These are phyloP conservation scores for Meandrusa payeni DNA, from an alignment of 2,888 invertebrate genomes.

Conservation along the genomic window DNA sequence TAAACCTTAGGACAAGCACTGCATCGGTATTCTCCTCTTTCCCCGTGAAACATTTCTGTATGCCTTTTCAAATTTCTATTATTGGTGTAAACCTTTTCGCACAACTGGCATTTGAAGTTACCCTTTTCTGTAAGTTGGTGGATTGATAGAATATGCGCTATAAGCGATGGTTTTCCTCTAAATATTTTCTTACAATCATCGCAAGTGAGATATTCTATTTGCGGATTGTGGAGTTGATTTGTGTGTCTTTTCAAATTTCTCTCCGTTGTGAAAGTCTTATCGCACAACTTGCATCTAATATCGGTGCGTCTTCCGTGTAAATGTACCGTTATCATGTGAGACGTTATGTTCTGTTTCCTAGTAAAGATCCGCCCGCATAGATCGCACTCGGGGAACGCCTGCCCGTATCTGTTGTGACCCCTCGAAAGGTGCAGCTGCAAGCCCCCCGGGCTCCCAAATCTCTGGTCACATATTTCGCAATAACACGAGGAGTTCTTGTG, in stretches of 20 bases:
- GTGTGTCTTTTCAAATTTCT: constrained; percentile 56
- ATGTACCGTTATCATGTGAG: constrained; percentile 63
- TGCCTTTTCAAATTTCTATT: constrained; percentile 56
- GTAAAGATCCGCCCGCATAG: constrained; percentile 60
- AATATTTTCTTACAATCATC: constrained; percentile 51
- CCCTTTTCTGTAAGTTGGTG: constrained; percentile 39
- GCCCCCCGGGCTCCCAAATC: constrained; percentile 52
- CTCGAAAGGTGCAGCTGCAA: constrained; percentile 47
- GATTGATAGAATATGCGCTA: constrained; percentile 48
- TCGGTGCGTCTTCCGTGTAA: constrained; percentile 44
- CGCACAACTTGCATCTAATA: constrained; percentile 47
- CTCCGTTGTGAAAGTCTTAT: constrained; percentile 52
- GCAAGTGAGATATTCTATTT: constrained; percentile 51
- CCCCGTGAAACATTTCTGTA: constrained; percentile 53
- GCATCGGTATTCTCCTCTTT: constrained; percentile 50
- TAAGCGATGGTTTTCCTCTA: constrained; percentile 48
- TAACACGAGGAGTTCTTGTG: constrained; percentile 49
- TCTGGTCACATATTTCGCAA: constrained; percentile 54
- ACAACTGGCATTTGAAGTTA: constrained; percentile 45
- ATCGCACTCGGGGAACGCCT: constrained; percentile 61
- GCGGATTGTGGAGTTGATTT: constrained; percentile 54
- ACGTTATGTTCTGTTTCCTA: constrained; percentile 60
- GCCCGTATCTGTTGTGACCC: constrained; percentile 53
- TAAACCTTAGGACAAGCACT: constrained; percentile 59
- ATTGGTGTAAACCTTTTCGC: constrained; percentile 54